Evolutionary conservation across 2,888 invertebrate genomes (phyloP), one percentile per base, ranked within the genome.

Genomic region (Tigriopus californicus): DNA sequence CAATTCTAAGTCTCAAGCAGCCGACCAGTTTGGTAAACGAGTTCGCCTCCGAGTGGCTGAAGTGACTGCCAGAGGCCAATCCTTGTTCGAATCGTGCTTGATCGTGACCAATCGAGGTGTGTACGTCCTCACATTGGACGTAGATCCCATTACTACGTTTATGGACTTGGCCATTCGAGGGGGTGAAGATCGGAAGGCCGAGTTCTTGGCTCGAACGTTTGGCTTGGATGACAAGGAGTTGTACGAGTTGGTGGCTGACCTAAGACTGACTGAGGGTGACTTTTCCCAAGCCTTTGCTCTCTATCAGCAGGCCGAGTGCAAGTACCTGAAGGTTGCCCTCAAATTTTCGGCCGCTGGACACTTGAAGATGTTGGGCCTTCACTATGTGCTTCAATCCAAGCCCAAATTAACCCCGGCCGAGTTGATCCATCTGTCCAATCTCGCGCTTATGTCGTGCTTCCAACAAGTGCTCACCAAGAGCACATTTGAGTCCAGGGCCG

Each of bases 401-500:
- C 20, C 41, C 12, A 52, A 51, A 4, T 40, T 22, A 1, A 52
- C 44, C 15, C 20, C n/a, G 11, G 11, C n/a, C 20, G 59, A 52
- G 15, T 52, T n/a, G 18, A 41, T 42, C 15, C 59, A 59, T 25
- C 42, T 59, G n/a, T 33, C 59, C 12, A 59, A 59, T 41, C 42
- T 59, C n/a, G 52, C 59, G 4, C 20, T 59, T 8, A 51, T 59
- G 49, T 24, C 59, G n/a, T 59, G 53, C 42, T 52, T 52, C 42
- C 59, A 59, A 59, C 51, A 53, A 41, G 59, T 33, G 12, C 24
- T 56, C n/a, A 33, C 56, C 41, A 52, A 52, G 13, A 52, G 13
- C 24, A 52, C 52, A 10, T 44, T 46, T 10, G 49, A 49, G 49
- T 5, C 20, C 49, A 41, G 56, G 2, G 41, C n/a, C 24, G 56